phyloP scores from a whole-genome alignment of 2,113 vertebrate genomes.

The Microtus ochrogaster region DNA sequence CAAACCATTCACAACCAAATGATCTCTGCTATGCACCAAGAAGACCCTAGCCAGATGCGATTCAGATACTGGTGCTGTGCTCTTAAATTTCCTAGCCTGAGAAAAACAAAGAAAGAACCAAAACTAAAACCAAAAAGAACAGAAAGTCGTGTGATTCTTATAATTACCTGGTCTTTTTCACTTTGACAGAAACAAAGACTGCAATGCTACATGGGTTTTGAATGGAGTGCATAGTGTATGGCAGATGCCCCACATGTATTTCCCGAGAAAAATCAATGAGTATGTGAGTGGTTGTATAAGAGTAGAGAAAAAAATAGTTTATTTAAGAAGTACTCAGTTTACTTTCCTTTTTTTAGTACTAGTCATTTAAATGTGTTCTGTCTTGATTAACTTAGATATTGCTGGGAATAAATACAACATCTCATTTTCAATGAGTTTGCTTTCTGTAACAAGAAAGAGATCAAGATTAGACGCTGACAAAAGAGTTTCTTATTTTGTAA shows the following conservation, averaged over 20 bases:
- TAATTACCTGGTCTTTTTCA: background rate
- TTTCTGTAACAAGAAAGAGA: slow-evolving; percentile 40
- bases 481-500: slow-evolving; percentile 2
- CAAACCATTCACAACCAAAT: no score
- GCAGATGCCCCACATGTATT: background rate
- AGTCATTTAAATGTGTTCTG: slow-evolving; percentile 28
- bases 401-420: slow-evolving; percentile 7
- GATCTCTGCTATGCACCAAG: background rate
- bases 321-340: background rate
- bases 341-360: background rate
- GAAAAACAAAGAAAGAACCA: background rate
- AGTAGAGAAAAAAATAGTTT: background rate
- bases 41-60: background rate
- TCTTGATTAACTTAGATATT: slow-evolving; percentile 24
- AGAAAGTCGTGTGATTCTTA: background rate
- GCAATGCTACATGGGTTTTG: background rate
- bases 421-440: slow-evolving; percentile 37
- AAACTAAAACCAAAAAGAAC: background rate
- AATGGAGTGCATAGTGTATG: background rate
- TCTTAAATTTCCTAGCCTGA: background rate
- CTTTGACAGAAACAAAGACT: background rate
- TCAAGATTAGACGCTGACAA: background rate
- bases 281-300: background rate
- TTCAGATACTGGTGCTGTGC: background rate
- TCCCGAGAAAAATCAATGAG: background rate